These are phyloP conservation scores for Chiroxiphia lanceolata DNA, from an alignment of 2,797 vertebrate genomes.

Conservation along the genomic window DNA sequence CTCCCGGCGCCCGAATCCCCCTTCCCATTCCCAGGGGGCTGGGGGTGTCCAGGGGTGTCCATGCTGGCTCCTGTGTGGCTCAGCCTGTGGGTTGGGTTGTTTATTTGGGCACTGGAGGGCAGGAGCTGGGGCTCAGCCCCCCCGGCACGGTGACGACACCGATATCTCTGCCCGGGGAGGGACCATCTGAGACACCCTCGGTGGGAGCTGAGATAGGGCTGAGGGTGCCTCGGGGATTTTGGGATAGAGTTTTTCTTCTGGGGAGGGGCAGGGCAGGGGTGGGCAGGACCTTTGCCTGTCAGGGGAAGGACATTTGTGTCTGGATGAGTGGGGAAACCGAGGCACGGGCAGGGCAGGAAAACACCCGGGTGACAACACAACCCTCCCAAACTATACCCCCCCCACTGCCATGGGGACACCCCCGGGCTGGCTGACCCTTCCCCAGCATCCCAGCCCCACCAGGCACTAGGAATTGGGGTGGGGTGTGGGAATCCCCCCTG, in stretches of 20 bases:
- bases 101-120: background rate
- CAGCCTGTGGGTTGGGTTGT: background rate
- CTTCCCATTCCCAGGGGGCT: background rate
- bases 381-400: background rate
- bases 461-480: rapidly evolving
- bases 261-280: background rate
- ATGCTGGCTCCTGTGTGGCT: rapidly evolving
- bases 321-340: background rate
- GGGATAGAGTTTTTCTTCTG: background rate
- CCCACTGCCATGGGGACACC: too few species aligned
- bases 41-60: background rate
- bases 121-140: background rate
- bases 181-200: background rate
- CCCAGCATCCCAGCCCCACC: background rate
- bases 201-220: background rate
- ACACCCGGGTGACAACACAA: background rate
- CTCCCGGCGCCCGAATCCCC: background rate
- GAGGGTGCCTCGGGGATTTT: background rate
- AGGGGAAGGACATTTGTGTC: background rate
- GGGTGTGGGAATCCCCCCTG: background rate
- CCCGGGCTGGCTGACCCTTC: background rate
- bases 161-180: background rate
- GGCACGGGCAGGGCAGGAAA: background rate
- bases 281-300: background rate
- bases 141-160: background rate